Percentiles rank a stretch among this genome's conserved stretches.
phyloP scores from a whole-genome alignment of 2,888 invertebrate genomes.

The Microlaimidae sp. region DNA sequence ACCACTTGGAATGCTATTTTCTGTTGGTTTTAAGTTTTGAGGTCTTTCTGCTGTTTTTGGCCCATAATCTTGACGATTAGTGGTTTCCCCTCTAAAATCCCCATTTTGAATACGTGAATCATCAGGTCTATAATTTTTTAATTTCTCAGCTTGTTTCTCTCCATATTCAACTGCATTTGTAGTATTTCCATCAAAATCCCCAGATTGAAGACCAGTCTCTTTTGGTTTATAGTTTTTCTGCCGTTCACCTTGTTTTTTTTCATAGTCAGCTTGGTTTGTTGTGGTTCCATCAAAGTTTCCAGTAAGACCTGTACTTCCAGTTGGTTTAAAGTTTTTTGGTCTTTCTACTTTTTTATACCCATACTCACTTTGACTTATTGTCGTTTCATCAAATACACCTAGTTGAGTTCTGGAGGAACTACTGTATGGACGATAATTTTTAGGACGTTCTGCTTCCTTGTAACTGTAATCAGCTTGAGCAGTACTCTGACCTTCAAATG shows the following conservation, averaged over 20 bases:
- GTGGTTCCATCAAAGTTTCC: neutral
- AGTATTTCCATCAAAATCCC: neutral
- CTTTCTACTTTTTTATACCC: neutral
- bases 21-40: neutral
- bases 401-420: too few relatives aligned
- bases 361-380: neutral
- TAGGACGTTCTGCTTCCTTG: neutral
- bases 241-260: neutral
- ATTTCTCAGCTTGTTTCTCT: neutral
- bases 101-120: neutral
- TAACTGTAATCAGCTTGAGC: neutral
- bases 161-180: neutral
- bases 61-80: neutral
- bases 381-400: neutral
- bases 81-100: neutral
- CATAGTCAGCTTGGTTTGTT: neutral
- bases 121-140: neutral
- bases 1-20: neutral
- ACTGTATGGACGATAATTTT: neutral
- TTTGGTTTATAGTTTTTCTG: neutral
- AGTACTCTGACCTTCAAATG: neutral
- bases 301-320: too few relatives aligned
- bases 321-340: neutral
- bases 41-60: neutral
- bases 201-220: neutral